These are phyloP conservation scores for Drosophila siamana DNA, from an alignment of 2,888 invertebrate species.

Conservation along the genomic window DNA sequence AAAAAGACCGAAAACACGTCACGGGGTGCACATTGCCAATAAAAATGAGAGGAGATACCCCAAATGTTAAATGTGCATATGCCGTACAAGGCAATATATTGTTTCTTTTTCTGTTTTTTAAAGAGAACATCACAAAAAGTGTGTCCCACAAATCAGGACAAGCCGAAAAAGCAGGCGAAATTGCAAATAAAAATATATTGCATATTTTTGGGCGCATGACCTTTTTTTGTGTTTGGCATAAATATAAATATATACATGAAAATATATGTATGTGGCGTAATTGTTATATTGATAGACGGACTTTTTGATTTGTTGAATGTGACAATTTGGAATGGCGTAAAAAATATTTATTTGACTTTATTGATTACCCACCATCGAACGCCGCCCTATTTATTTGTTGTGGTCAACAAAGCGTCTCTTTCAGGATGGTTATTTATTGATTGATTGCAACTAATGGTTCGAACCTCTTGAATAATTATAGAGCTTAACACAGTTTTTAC, in stretches of 20 bases:
- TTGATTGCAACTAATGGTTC: constrained; percentile 16
- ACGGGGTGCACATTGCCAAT: constrained; percentile 51
- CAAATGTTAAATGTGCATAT: constrained; percentile 38
- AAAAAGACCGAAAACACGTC: constrained; percentile 35
- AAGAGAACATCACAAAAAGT: constrained; percentile 24
- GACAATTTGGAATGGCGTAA: constrained; percentile 56
- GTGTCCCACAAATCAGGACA: constrained; percentile 32
- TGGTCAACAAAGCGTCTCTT: constrained; percentile 27
- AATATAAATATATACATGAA: constrained; percentile 9
- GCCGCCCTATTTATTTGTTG: constrained; percentile 44
- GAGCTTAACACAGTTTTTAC: constrained; percentile 1
- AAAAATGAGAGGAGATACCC: constrained; percentile 35
- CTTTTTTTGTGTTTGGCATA: constrained; percentile 9
- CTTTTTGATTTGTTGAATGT: constrained; percentile 74
- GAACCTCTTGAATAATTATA: neutral
- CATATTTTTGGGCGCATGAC: constrained; percentile 43
- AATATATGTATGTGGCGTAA: constrained; percentile 20
- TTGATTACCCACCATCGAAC: constrained; percentile 53
- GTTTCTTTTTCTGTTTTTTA: neutral
- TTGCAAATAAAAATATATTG: constrained; percentile 21
- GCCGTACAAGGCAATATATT: constrained; percentile 23
- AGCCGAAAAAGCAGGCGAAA: constrained; percentile 2
- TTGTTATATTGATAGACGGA: constrained; percentile 59
- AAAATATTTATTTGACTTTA: constrained; percentile 60
- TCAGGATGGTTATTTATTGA: constrained; percentile 32